Evolutionary conservation across 2,113 vertebrate genomes (phyloP), one percentile per base, ranked within the genome.

Genomic region (Cottus gobio): DNA sequence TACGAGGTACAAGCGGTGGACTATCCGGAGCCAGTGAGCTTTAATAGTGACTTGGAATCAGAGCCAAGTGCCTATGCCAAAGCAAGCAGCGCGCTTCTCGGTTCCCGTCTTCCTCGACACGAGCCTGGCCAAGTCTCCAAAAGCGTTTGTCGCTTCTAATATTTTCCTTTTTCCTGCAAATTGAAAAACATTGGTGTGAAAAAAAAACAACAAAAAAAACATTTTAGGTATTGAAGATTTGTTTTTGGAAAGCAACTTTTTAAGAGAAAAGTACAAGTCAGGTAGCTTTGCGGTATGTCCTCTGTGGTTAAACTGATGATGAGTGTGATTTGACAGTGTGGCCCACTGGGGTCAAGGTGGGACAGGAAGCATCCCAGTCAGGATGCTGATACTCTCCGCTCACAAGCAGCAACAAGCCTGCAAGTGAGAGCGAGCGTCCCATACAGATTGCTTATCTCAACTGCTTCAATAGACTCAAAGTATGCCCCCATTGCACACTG

Each of bases 71-170:
- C 60, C 10, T 36, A 71, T 87, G 91, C 91, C 93, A 93, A 91
- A 88, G 79, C 88, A 88, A 92, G 92, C 92, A 91, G 78, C 26
- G 79, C 88, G 69, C 84, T 69, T 69, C 88, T 78, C 77, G 73
- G 80, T 84, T 85, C 82, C 78, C 77, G 70, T 80, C 69, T 77
- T 87, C 83, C 79, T 75, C 69, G 39, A 70, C 52, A 34, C 76
- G 64, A 54, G 68, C n/a, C 70, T 60, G 37, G 88, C 87, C 83
- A 85, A 86, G 70, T 82, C 85, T 87, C 85, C 77, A 80, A 80
- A 63, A 75, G 82, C 74, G 79, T 90, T 85, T 39, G 88, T 89
- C 90, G 82, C 77, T 81, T 84, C 61, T 75, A 81, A 77, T 88
- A 88, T 86, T 89, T 82, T 81, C 66, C 79, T 30, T 63, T 62